Base-by-base conservation (phyloP, 2,888 invertebrate species). In the Sialis lutaria region DNA sequence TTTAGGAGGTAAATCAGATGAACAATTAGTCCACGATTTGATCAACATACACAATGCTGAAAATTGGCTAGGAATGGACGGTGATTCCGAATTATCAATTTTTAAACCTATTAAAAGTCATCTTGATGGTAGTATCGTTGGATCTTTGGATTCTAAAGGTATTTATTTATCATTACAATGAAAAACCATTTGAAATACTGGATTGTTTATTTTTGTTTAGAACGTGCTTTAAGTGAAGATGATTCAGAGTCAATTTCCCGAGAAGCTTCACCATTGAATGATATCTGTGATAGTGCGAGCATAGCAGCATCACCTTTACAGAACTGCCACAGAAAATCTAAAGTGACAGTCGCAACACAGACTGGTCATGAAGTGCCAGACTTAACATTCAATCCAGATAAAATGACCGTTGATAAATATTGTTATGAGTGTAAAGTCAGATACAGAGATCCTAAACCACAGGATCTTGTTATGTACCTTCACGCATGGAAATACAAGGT, bases 401-500 rank as follows among this genome's bases (percentile, higher is more conserved):
- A 84, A 59, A 75, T 86, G 67, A 77, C 82, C 8, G 67, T 82
- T 8, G 91, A 93, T 62, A 80, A 82, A 37, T 82, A 90, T 62
- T 96, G 95, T 68, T 85, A 87, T 63, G 90, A 92, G 66, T 96
- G 95, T 67, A 88, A 88, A 66, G 85, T 89, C 49, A 75, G 86
- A 50, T 93, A 89, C 69, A 73, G 87, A 53, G 95, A 96, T 65
- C 95, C 96, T 0, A 79, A 85, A 52, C 88, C 90, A 0, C 78
- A 85, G 54, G 91, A 95, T 65, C 75, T 96, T 50, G 83, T 93
- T 55, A 91, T 96, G 89, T 96, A 90, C 67, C 75, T 96, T 41
- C 96, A 96, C 67, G 95, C 95, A 33, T 88, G 88, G 86, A 87
- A 87, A 59, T 90, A 90, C 64, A 81, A 80, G 76, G 85, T 85